Base-by-base conservation (phyloP, 2,797 vertebrate species). In the Tragelaphus oryx region DNA sequence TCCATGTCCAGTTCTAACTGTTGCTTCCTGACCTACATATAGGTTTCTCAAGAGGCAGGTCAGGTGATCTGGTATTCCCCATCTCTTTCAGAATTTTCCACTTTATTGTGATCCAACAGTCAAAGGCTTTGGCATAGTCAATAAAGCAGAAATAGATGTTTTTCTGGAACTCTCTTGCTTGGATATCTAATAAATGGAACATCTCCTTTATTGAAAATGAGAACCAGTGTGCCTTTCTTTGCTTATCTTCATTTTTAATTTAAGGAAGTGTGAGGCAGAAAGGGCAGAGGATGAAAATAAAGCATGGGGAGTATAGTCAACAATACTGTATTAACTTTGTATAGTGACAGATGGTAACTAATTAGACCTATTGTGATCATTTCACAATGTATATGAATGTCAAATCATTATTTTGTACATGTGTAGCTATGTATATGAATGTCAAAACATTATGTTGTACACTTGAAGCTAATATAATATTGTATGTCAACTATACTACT, bases 251-350 rank as follows among this genome's bases (percentile, higher is more conserved):
- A 24, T 33, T 94, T 90, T 97, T 44, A 55, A 14, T 94, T 93
- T 74, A 24, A 82, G 71, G 46, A 48, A 5, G 57, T 46, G 28
- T 87, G 54, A 93, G 24, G n/a, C 50, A 90, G n/a, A 82, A 96
- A 95, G 76, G 52, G 62, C 50, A 93, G 71, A 75, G n/a, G 16
- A 86, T 83, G 74, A 59, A 91, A 94, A 79, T 79, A 82, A 90
- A 87, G 37, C 59, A 83, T 74, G 71, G 22, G 22, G 41, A 44
- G 12, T 46, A 8, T 74, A 44, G 41, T 74, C 71, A 74, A 26
- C 37, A 44, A 26, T 44, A 59, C 11, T 28, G 57, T 59, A 26
- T 44, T 74, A 37, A 74, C 41, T 74, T 44, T 44, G 6, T 74
- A 44, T 44, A 41, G 12, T 74, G 71, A 44, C 71, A 46, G 71